Conservation (phyloP, 1,140 invertebrate genomes). For the Lasioglossum baleicum region DNA sequence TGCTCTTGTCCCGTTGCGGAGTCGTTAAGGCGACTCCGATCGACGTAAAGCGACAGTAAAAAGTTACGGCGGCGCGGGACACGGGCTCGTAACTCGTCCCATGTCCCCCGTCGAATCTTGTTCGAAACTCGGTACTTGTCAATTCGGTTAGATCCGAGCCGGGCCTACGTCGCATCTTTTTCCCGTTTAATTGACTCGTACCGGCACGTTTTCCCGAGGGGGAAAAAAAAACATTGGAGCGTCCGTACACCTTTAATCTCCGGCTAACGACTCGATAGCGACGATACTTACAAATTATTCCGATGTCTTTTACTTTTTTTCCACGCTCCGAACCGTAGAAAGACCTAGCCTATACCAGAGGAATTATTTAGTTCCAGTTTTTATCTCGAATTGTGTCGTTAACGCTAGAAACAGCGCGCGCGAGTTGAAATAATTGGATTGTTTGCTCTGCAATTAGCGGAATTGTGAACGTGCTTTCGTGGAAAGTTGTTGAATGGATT, state of each 20-base stretch:
- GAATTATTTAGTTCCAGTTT: no score
- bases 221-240: neutral
- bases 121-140: constrained; percentile 23
- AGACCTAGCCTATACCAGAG: no score
- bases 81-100: constrained; percentile 44
- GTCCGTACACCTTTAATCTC: constrained; percentile 14
- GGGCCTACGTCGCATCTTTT: constrained; percentile 6
- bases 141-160: constrained; percentile 36
- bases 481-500: no score
- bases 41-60: constrained; percentile 48
- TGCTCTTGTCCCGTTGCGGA: constrained; percentile 19
- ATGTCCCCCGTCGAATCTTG: constrained; percentile 30
- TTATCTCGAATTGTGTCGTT: no score
- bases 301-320: neutral
- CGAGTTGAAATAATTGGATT: no score
- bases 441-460: no score
- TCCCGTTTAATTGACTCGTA: constrained; percentile 51
- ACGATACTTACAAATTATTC: constrained; percentile 36
- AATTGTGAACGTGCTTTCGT: no score
- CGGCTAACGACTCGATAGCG: neutral
- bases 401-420: no score
- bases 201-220: neutral
- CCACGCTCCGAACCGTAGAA: no score
- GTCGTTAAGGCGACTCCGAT: constrained; percentile 44
- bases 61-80: constrained; percentile 38